phyloP scores from a whole-genome alignment of 1,140 invertebrate genomes.

The Nautilus pompilius region DNA sequence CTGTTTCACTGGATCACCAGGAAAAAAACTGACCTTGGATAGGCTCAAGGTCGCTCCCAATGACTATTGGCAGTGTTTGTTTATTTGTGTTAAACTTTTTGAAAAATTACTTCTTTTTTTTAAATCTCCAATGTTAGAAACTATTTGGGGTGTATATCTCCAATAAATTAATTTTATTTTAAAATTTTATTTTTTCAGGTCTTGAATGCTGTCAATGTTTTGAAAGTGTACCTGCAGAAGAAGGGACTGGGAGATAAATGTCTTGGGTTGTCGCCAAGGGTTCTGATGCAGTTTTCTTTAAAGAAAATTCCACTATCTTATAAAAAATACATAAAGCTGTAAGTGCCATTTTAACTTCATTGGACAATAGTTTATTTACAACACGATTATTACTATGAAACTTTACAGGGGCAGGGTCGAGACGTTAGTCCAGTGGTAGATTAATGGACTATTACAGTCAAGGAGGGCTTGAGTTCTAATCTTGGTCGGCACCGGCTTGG shows the following conservation, averaged over 20 bases:
- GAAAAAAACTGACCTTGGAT: too few species aligned
- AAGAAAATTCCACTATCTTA: slow-evolving; percentile 31
- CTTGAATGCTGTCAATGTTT: slow-evolving; percentile 11
- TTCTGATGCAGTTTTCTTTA: slow-evolving; percentile 28
- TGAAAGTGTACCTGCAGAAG: slow-evolving; percentile 15
- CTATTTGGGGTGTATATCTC: background rate
- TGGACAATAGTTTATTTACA: background rate
- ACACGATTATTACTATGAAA: background rate
- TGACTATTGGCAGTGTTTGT: background rate
- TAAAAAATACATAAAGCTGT: slow-evolving; percentile 33
- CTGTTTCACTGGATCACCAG: too few species aligned
- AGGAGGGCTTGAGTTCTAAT: background rate
- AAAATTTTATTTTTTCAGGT: slow-evolving; percentile 11
- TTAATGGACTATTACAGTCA: background rate
- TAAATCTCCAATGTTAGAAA: background rate
- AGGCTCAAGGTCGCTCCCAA: too few species aligned
- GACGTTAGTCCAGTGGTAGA: background rate
- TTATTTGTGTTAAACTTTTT: background rate
- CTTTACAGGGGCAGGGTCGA: background rate
- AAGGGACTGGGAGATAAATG: slow-evolving; percentile 13
- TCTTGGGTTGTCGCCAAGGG: slow-evolving; percentile 20
- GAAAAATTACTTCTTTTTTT: background rate
- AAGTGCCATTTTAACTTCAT: slow-evolving; percentile 10
- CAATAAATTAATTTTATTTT: background rate
- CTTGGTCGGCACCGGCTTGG: background rate